Base-by-base conservation (phyloP, 2,113 vertebrate genomes). In the Lagopus muta region DNA sequence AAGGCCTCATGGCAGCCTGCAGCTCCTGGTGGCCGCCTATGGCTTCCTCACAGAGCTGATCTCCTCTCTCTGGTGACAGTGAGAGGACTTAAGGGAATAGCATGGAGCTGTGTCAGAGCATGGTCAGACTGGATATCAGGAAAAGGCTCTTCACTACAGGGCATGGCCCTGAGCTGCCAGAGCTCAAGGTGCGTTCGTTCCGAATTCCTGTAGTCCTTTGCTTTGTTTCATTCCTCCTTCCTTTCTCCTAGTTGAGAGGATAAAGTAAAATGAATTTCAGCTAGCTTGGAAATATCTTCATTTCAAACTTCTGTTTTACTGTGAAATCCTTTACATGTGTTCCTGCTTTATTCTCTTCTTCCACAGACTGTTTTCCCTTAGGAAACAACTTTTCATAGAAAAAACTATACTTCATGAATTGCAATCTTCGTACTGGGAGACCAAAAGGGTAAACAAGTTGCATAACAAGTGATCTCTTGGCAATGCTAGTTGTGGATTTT, bases 381-480 rank as follows among this genome's bases (percentile, higher is more conserved):
- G 80, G 89, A 88, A 91, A 83, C 54, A 82, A 48, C 52, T 94
- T 86, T 90, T 95, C 67, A 70, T 79, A 91, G 88, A 86, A 94
- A 91, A 94, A 83, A 38, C 65, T 71, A 1, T 72, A 58, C 85
- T 92, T 81, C 28, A 64, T 94, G 30, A 81, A 94, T 90, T 80
- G 87, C 74, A 30, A 5, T 94, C 70, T 94, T 96, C 94, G 45
- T 94, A 40, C 57, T 96, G 70, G 80, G 90, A 92, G 50, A 88
- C 66, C 78, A 94, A 74, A 94, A 90, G 76, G 72, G 47, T 94
- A 94, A 97, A 93, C 87, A 96, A 85, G 79, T 94, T 96, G 95
- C 91, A 55, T 93, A 96, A 95, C 82, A 92, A 96, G 89, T 89
- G 79, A 79, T 62, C 66, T 82, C 72, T 95, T 96, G 90, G 91